These are phyloP conservation scores for Calephelis perditalis DNA, from an alignment of 2,888 invertebrate species.

Conservation along the genomic window DNA sequence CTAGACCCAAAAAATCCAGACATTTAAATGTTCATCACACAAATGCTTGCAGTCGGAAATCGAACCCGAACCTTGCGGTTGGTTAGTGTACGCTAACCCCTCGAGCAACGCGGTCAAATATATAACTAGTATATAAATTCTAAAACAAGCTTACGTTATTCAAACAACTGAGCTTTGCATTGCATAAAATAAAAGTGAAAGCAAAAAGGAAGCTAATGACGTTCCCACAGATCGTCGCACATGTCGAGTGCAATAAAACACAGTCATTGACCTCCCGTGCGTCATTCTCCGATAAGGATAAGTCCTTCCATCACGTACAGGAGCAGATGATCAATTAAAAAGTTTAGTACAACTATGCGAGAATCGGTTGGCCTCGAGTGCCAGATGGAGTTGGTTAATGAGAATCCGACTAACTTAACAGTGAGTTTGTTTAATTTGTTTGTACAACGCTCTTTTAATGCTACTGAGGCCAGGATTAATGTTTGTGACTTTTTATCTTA, in stretches of 20 bases:
- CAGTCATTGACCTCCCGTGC: constrained; percentile 71
- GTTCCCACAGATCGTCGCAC: constrained; percentile 65
- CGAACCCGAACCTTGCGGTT: too few species aligned
- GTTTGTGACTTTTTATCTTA: constrained; percentile 1
- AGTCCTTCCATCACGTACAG: constrained; percentile 54
- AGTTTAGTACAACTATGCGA: constrained; percentile 72
- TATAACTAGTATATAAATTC: too few species aligned
- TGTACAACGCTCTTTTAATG: constrained; percentile 9
- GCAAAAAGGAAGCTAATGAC: constrained; percentile 37
- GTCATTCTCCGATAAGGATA: constrained; percentile 61
- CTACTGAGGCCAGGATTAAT: constrained; percentile 3
- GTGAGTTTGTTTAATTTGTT: constrained; percentile 42
- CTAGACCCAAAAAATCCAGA: not conserved
- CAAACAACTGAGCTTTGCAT: not conserved
- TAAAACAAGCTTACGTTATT: not conserved
- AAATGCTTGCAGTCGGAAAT: too few species aligned
- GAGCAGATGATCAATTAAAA: constrained; percentile 75
- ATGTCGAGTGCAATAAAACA: constrained; percentile 52
- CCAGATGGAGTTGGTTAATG: constrained; percentile 50
- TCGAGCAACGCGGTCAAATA: too few species aligned
- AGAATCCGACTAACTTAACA: constrained; percentile 35
- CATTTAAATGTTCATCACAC: too few species aligned
- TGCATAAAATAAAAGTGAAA: constrained; percentile 25
- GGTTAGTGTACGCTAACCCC: too few species aligned
- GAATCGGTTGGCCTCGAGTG: constrained; percentile 57